Evolutionary conservation across 2,888 invertebrate species (phyloP), one percentile per base, ranked within the genome.

Genomic region (Auanema sp.): DNA sequence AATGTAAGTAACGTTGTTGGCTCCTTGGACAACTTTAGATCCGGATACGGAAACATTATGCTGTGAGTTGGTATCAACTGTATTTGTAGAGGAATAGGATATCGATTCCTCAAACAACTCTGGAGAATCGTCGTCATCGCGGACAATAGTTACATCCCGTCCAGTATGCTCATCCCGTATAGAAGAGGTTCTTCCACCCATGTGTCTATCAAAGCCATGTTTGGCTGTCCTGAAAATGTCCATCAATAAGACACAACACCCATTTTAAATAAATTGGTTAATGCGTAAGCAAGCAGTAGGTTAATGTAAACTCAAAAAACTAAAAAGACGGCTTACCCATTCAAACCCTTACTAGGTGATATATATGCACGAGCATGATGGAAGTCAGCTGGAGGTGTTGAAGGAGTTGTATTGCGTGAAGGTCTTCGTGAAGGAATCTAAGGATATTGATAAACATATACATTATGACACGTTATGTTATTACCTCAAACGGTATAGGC

Each of bases 1-100:
- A 42, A 62, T 62, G 62, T 62, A 62, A 8, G 62, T 62, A 21
- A 62, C 57, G 41, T 62, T 56, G 43, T 62, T 62, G 12, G 50
- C 49, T 18, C 57, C 51, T 23, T 62, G 62, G 1, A 50, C 50
- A 21, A 62, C 62, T 11, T 57, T 42, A 8, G 21, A n/a, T 33
- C 24, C 44, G 8, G 41, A 40, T 14, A n/a, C 14, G 11, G 47
- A 55, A 6, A 33, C 21, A 33, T 55, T 24, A 33, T 55, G 55
- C 16, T 21, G 52, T 52, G 52, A 24, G 5, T 18, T n/a, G n/a
- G 52, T 18, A 52, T 21, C n/a, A 18, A 52, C 21, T 52, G n/a
- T n/a, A 52, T 24, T 57, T 3, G 5, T 16, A 6, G 33, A 33
- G 8, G 33, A 33, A 8, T 5, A 33, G 4, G 33, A 33, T 33